These are phyloP conservation scores for Henricia sp. DNA, from an alignment of 53 echinoderm and acorn worm species.

Conservation along the genomic window DNA sequence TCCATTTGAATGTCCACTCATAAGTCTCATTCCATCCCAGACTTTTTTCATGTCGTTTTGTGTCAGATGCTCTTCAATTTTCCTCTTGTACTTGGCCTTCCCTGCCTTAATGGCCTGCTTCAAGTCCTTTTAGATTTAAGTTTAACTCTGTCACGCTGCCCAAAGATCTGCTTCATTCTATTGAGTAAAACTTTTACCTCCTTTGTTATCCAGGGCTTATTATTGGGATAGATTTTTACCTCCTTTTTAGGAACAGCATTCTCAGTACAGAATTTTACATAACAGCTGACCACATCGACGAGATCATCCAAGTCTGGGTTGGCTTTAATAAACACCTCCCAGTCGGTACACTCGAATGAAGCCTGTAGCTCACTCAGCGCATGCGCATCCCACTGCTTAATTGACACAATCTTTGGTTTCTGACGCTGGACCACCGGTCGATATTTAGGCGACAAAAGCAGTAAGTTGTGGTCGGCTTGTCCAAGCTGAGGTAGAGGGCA, in stretches of 20 bases:
- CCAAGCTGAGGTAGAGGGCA: not conserved
- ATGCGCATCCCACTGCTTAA: not conserved
- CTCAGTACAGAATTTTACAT: too few relatives aligned
- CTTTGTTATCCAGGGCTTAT: not conserved
- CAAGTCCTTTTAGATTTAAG: conserved; percentile 20
- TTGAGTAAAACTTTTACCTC: conserved; percentile 11
- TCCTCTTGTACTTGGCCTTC: conserved; percentile 7
- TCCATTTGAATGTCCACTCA: conserved; percentile 31
- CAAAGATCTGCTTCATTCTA: not conserved
- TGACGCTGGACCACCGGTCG: not conserved
- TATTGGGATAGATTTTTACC: too few relatives aligned
- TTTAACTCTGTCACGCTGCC: not conserved
- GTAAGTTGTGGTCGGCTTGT: conserved; percentile 11
- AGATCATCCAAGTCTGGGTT: too few relatives aligned
- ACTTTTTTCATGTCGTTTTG: conserved; percentile 35
- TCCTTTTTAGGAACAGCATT: too few relatives aligned
- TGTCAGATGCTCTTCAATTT: conserved; percentile 30
- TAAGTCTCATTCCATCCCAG: conserved; percentile 30
- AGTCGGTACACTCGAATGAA: conserved; percentile 19
- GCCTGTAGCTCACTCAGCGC: not conserved
- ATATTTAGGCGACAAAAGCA: not conserved
- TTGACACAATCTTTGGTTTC: not conserved
- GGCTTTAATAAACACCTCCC: not conserved
- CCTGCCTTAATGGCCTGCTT: conserved; percentile 1
- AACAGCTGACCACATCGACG: too few relatives aligned